Evolutionary conservation across 2,888 invertebrate species (phyloP), one percentile per base, ranked within the genome.

Genomic region (Seira sanloemensis): DNA sequence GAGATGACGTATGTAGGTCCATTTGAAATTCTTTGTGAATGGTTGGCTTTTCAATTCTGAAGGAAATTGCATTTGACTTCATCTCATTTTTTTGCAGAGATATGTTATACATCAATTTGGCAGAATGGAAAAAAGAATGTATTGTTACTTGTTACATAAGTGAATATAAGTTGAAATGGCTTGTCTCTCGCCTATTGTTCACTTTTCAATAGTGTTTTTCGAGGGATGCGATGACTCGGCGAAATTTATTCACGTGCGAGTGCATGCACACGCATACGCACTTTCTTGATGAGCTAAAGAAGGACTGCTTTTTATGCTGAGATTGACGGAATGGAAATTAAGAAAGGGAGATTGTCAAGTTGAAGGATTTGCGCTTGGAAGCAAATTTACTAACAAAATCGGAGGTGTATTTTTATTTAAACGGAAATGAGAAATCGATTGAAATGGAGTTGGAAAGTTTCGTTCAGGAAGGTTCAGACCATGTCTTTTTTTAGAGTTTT

Each of bases 171-270:
- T n/a, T n/a, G n/a, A 58, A 58, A n/a, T n/a, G n/a, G 58, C 58
- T 58, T 58, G 58, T 18, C 58, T n/a, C 2, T 58, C 58, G n/a
- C n/a, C 37, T 37, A 37, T 37, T 37, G 37, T 37, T 37, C 5
- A 37, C 4, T 37, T 37, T 4, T 37, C 12, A 12, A 12, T 37
- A 58, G 58, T n/a, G n/a, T 37, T 4, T 58, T 9, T 7, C 58
- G 7, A 58, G 58, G 58, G n/a, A 58, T 9, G 37, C n/a, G 58
- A 58, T 18, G 58, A 58, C 58, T 58, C 58, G 58, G n/a, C 58
- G n/a, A 58, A 58, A 58, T 58, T n/a, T 58, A 58, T 58, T 58
- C 58, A 58, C 58, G 58, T 58, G 58, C 58, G 58, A n/a, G n/a
- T 58, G 58, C 58, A 58, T 58, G 58, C 18, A 58, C n/a, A 58